phyloP scores from a whole-genome alignment of 2,113 vertebrate species.

The Psephotus haematonotus region DNA sequence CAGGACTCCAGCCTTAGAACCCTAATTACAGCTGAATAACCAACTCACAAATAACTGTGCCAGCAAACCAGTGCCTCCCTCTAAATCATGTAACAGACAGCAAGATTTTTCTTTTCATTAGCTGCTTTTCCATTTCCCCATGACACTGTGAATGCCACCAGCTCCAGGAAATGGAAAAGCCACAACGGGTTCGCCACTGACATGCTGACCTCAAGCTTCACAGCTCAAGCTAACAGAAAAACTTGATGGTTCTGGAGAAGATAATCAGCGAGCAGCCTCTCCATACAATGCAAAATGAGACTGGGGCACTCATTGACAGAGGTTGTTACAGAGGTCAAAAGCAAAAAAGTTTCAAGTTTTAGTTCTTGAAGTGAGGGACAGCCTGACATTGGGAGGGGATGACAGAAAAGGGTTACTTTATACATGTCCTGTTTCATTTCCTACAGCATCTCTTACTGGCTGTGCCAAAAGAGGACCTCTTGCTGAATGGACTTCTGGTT shows the following conservation, averaged over 20 bases:
- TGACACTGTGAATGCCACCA: rapidly evolving
- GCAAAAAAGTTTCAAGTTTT: background rate
- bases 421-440: background rate
- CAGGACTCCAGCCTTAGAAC: background rate
- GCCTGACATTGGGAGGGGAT: background rate
- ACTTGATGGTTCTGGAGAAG: background rate
- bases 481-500: background rate
- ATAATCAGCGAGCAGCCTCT: background rate
- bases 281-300: background rate
- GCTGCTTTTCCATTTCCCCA: background rate
- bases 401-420: background rate
- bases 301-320: background rate
- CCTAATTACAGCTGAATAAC: background rate
- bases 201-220: background rate
- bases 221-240: background rate
- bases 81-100: background rate
- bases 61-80: background rate
- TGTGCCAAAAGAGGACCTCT: background rate
- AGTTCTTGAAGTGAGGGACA: background rate
- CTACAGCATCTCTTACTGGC: background rate
- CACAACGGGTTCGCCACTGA: background rate
- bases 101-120: background rate
- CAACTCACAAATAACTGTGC: background rate
- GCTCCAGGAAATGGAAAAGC: background rate
- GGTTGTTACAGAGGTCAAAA: background rate